A percentile compares a stretch with the other conserved stretches of the same genome.
Conservation (phyloP, 37 sponge, comb jelly and placozoan species). For the Spongilla lacustris region DNA sequence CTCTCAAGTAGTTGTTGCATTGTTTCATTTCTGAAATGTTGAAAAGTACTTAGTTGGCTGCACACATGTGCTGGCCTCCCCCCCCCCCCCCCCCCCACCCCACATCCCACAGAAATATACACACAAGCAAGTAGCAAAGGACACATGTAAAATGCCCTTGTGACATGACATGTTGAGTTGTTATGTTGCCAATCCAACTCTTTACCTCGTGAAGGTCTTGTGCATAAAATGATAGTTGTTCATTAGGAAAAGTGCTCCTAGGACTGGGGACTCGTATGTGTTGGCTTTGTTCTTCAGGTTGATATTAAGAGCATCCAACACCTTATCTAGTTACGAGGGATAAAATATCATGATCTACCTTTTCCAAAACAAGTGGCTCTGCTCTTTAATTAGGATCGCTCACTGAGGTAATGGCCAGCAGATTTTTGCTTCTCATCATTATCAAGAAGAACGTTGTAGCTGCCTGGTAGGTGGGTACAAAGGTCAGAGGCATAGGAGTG, state of each 20-base stretch:
- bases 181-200: no score
- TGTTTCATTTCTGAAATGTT: conserved; percentile 41
- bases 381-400: background rate
- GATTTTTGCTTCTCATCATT: conserved; percentile 31
- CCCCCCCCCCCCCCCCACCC: background rate
- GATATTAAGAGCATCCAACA: conserved; percentile 68
- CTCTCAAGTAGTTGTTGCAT: conserved; percentile 79
- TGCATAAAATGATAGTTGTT: conserved; percentile 93
- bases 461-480: background rate
- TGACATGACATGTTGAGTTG: no score
- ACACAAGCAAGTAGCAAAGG: background rate
- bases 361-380: background rate
- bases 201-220: conserved; percentile 75
- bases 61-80: no score
- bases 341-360: background rate
- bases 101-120: background rate
- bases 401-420: conserved; percentile 31
- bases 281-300: conserved; percentile 87
- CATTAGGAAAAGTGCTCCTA: conserved; percentile 80
- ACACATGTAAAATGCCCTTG: no score
- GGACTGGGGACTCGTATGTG: conserved; percentile 71
- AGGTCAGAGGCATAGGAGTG: background rate
- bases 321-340: conserved; percentile 29
- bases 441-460: conserved; percentile 2
- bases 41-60: no score